Conservation (phyloP, 1,140 invertebrate species). For the Sinonovacula constricta region DNA sequence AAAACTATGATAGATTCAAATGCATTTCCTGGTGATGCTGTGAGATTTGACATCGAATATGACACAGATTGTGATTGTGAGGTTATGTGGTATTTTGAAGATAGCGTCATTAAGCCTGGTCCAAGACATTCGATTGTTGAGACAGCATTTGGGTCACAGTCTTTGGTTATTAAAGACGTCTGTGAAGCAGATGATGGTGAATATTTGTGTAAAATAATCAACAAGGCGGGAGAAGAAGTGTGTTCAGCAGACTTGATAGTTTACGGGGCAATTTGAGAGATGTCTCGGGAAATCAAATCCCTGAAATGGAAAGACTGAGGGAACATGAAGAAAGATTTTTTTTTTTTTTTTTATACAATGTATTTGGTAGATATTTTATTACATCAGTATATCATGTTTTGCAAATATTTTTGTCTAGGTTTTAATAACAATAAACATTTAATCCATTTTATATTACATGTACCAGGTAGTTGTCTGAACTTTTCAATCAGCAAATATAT, state of each 20-base stretch:
- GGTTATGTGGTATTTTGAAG: constrained; percentile 78
- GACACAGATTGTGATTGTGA: constrained; percentile 71
- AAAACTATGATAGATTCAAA: constrained; percentile 69
- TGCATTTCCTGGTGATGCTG: constrained; percentile 65
- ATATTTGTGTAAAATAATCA: constrained; percentile 92
- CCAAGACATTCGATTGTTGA: constrained; percentile 54
- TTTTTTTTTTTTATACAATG: constrained; percentile 11
- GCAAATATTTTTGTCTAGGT: background rate
- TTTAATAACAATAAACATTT: background rate
- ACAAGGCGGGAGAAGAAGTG: constrained; percentile 92
- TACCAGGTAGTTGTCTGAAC: no score
- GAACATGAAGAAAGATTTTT: constrained; percentile 19
- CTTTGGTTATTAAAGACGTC: constrained; percentile 86
- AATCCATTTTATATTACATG: background rate
- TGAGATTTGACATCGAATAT: constrained; percentile 72
- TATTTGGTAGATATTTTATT: background rate
- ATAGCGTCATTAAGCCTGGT: constrained; percentile 59
- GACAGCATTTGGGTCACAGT: constrained; percentile 55
- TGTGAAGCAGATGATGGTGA: constrained; percentile 88
- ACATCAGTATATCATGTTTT: constrained; percentile 19
- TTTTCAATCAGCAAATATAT: no score
- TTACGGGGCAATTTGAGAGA: constrained; percentile 56
- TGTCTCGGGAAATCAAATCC: constrained; percentile 8
- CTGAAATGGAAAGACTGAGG: constrained; percentile 5
- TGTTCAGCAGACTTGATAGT: constrained; percentile 76